Evolutionary conservation across 2,888 invertebrate genomes (phyloP).

Genomic region (Acleris sparsana): DNA sequence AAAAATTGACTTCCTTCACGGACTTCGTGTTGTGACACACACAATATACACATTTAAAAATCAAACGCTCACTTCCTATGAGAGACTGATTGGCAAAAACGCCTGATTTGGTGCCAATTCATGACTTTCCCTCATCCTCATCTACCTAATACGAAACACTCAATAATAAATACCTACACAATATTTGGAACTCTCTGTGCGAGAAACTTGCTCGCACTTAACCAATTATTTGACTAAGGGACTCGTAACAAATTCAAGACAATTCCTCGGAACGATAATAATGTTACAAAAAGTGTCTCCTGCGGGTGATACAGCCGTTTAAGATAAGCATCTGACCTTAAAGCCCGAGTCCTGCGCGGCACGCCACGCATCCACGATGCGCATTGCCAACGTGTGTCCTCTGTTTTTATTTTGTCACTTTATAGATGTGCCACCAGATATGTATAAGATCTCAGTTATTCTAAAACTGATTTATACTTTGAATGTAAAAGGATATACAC

Average conservation of each 20-base stretch:
- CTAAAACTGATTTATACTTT: conserved; percentile 31
- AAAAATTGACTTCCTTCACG: too few species aligned
- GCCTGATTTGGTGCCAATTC: too few species aligned
- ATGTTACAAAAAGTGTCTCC: conserved; percentile 80
- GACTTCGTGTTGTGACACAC: too few species aligned
- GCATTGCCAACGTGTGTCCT: conserved; percentile 65
- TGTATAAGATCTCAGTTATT: conserved; percentile 33
- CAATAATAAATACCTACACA: too few species aligned
- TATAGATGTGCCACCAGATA: conserved; percentile 43
- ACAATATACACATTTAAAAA: too few species aligned
- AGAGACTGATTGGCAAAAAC: too few species aligned
- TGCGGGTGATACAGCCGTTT: conserved; percentile 81
- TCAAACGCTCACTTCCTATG: too few species aligned
- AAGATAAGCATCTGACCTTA: conserved; percentile 81
- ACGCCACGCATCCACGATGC: conserved; percentile 77
- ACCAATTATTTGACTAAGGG: not conserved
- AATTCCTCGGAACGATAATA: conserved; percentile 73
- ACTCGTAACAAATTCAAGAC: conserved; percentile 55
- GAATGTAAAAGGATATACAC: conserved; percentile 18
- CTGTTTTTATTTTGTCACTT: conserved; percentile 60
- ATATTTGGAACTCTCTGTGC: too few species aligned
- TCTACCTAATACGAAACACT: too few species aligned
- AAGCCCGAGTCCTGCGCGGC: conserved; percentile 65
- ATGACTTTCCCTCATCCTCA: too few species aligned
- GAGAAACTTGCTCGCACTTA: too few species aligned